phyloP scores from a whole-genome alignment of 2,797 vertebrate genomes.

The Orestias chungarensis region DNA sequence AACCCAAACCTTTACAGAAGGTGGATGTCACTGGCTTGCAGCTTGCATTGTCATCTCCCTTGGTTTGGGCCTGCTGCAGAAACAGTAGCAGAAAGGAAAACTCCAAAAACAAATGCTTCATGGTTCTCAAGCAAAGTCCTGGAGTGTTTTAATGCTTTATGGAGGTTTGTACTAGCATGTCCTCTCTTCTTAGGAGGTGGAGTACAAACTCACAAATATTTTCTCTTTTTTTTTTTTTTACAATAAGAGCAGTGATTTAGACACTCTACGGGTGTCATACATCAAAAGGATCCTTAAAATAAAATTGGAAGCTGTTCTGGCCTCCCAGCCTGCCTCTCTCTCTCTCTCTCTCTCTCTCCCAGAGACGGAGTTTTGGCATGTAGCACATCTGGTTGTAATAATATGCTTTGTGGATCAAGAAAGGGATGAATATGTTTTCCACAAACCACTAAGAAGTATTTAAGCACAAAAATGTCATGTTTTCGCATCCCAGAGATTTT shows the following conservation, averaged over 20 bases:
- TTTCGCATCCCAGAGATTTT: background rate
- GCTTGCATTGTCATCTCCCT: background rate
- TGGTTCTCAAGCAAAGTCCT: slow-evolving; percentile 17
- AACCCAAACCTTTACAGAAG: slow-evolving; percentile 65
- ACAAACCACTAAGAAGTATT: background rate
- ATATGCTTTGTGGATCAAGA: slow-evolving; percentile 6
- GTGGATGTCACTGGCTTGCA: slow-evolving; percentile 54
- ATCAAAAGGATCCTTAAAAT: slow-evolving; percentile 17
- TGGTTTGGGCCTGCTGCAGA: background rate
- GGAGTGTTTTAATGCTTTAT: slow-evolving; percentile 5
- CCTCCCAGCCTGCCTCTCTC: slow-evolving; percentile 57
- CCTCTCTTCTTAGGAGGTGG: slow-evolving; percentile 44
- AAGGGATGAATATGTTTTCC: background rate
- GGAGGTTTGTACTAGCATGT: background rate
- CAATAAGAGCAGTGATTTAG: slow-evolving; percentile 41
- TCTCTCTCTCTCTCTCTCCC: no score
- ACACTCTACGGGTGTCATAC: slow-evolving; percentile 11
- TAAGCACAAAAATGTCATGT: background rate
- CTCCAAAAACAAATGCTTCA: slow-evolving; percentile 37
- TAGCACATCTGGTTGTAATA: slow-evolving; percentile 53
- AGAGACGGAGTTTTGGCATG: background rate
- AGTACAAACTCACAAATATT: slow-evolving; percentile 41
- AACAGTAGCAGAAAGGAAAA: slow-evolving; percentile 32
- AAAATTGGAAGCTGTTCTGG: slow-evolving; percentile 28
- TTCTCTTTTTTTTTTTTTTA: slow-evolving; percentile 11